Evolutionary conservation across 2,113 vertebrate genomes (phyloP), one percentile per base, ranked within the genome.

Genomic region (Saccopteryx bilineata): DNA sequence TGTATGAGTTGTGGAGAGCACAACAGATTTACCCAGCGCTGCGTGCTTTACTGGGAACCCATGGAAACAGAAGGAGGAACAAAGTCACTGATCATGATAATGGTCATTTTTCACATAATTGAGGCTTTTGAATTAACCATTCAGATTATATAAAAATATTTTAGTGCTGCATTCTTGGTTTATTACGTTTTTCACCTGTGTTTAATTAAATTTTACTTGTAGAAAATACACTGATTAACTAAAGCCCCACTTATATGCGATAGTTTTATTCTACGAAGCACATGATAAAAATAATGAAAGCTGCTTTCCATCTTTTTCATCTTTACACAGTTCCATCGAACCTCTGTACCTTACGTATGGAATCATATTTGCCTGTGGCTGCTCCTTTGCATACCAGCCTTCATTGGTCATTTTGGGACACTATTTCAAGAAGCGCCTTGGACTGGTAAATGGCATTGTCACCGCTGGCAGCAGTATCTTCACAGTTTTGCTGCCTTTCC

Each of bases 331-430:
- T 63, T 99, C 99, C 90, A 98, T 99, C 46, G 99, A 98, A 17
- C 98, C 98, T 79, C 96, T 99, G 46, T 99, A 99, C 96, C 99
- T 99, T 97, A 99, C 99, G n/a, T 99, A 99, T 0, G 99, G 99
- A 56, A 97, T 99, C 10, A 94, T 99, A 94, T 99, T 99, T 94
- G 99, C 99, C 93, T 99, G 99, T 1, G 99, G 99, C 94, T 99
- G 99, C 97, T 99, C 99, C 0, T 99, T 99, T 79, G 98, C 99
- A 0, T 99, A 99, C 98, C 99, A 99, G 98, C 99, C 99, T 0
- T 99, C 99, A 50, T 96, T 99, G 97, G 99, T 99, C 91, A 99
- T 99, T 87, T 98, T 99, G 4, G 99, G 99, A 83, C 99, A 99
- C 96, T 99, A 99, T 87, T 99, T 99, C 98, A 99, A 99, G 98